Evolutionary conservation across 2,113 vertebrate species (phyloP).

Genomic region (Hippoglossus stenolepis): DNA sequence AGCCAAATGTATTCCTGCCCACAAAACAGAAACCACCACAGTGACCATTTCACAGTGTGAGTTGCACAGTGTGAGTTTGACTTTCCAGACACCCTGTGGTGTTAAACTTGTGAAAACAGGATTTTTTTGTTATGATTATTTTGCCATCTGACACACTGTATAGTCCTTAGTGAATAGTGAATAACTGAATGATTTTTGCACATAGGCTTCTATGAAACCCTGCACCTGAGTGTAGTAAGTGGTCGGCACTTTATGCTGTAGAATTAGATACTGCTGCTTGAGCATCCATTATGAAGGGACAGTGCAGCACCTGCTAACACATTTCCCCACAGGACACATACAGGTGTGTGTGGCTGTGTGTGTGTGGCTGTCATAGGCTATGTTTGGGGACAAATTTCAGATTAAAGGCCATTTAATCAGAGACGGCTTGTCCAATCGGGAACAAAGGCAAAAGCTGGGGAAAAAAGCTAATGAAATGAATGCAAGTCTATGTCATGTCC

Average conservation of each 20-base stretch:
- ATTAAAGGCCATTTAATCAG: background rate
- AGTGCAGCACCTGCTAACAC: slow-evolving; percentile 70
- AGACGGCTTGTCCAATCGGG: no score
- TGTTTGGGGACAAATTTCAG: background rate
- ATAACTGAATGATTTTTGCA: slow-evolving; percentile 1
- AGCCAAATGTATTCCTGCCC: background rate
- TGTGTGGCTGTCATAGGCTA: background rate
- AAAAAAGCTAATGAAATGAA: background rate
- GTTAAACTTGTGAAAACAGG: slow-evolving; percentile 1
- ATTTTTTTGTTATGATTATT: background rate
- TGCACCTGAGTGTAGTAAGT: slow-evolving; percentile 36
- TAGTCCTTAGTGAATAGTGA: background rate
- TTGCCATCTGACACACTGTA: background rate
- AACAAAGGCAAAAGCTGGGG: background rate
- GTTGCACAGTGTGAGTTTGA: slow-evolving; percentile 2
- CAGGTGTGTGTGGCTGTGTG: background rate
- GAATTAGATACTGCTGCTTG: slow-evolving; percentile 47
- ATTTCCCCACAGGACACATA: slow-evolving; percentile 45
- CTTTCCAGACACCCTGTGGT: background rate
- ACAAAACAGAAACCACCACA: background rate
- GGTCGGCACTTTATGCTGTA: slow-evolving; percentile 29
- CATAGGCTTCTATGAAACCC: slow-evolving; percentile 16
- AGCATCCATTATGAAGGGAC: slow-evolving; percentile 69
- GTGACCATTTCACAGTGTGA: no score
- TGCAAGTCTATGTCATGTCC: background rate